phyloP scores from a whole-genome alignment of 2,888 invertebrate species.

The Xestoiulus laeticollis region DNA sequence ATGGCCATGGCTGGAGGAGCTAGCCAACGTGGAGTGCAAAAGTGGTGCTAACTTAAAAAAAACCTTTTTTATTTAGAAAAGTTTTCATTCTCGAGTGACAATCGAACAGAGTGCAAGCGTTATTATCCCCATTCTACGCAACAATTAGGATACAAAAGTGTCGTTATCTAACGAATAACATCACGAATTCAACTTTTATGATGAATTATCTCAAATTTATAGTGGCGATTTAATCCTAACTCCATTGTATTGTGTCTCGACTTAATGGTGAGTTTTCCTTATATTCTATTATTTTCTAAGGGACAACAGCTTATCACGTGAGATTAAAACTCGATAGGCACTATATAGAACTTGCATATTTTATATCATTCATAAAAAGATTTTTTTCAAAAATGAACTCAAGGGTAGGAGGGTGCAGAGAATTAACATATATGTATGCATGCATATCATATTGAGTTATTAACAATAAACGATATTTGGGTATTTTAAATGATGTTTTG shows the following conservation, averaged over 20 bases:
- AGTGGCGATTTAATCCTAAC: neutral
- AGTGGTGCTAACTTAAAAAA: slow-evolving; percentile 20
- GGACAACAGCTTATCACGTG: neutral
- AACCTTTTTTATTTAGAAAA: neutral
- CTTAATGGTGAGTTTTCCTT: slow-evolving; percentile 17
- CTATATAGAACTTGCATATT: neutral
- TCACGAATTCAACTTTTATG: neutral
- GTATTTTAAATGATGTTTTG: too few relatives aligned
- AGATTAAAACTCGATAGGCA: neutral
- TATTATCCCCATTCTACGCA: neutral
- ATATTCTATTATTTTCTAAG: neutral
- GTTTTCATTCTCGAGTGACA: slow-evolving; percentile 30
- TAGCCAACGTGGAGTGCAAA: slow-evolving; percentile 18
- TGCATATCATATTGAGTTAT: too few relatives aligned
- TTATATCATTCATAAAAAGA: neutral
- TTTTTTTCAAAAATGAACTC: neutral
- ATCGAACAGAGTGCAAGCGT: slow-evolving; percentile 1
- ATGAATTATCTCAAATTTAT: slow-evolving; percentile 30
- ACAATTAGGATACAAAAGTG: slow-evolving; percentile 43
- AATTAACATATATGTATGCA: too few relatives aligned
- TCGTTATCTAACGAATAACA: neutral
- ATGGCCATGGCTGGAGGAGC: slow-evolving; percentile 38
- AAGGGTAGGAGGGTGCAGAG: neutral
- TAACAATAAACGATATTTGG: too few relatives aligned
- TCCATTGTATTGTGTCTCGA: neutral